Base-by-base conservation (phyloP, 2,888 invertebrate species). In the Endomychus coccineus region DNA sequence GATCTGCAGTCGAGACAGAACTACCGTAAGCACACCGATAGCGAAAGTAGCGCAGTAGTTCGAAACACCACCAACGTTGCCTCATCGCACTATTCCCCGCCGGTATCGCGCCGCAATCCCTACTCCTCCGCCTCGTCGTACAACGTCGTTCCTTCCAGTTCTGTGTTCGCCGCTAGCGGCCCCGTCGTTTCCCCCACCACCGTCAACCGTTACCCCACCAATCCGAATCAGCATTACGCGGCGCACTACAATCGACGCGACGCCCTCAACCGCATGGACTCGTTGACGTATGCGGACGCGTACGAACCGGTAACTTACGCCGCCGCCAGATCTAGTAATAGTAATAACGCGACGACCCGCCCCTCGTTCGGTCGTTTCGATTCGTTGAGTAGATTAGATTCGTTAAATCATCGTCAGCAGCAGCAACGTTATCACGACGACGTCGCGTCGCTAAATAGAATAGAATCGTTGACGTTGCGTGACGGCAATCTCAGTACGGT, bases 391-490 rank as follows among this genome's bases (percentile, higher is more conserved):
- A 67, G 60, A 68, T 73, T 45, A 71, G 67, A 54, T 69, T 65
- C 43, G 65, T 62, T 45, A 68, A 62, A 19, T 65, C 70, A 50
- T 36, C 72, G 44, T 69, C 71, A 36, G 31, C 71, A 37, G 63
- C n/a, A n/a, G n/a, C n/a, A n/a, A n/a, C n/a, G n/a, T n/a, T n/a
- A n/a, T n/a, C n/a, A n/a, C n/a, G n/a, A n/a, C n/a, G n/a, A n/a
- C n/a, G n/a, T n/a, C n/a, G n/a, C n/a, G n/a, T 45, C 48, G 68
- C 70, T 46, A 58, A 67, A 45, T 71, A 70, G 59, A 66, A 69
- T 55, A 70, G 65, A 73, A 67, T 68, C 74, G 66, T 71, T 50
- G 69, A n/a, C 69, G 69, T 37, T 75, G 49, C 12, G 71, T 67
- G 42, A 74, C 52, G n/a, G 70, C 67, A 4, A 50, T 36, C 19